Conservation (phyloP, 2,797 vertebrate genomes). For the Columba guinea region DNA sequence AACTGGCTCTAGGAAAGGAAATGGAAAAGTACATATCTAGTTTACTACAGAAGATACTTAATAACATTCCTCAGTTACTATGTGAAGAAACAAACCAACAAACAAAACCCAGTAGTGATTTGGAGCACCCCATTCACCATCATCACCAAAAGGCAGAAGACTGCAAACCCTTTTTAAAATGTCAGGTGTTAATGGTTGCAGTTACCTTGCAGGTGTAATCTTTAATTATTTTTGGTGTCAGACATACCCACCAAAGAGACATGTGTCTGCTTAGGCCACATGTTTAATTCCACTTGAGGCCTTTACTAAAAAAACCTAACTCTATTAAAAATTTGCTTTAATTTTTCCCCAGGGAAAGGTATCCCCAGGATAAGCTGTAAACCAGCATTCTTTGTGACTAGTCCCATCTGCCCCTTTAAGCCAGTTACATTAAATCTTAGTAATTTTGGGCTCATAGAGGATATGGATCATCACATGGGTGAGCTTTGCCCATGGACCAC, state of each 20-base stretch:
- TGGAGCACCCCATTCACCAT: not conserved
- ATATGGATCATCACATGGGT: not conserved
- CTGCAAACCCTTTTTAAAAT: not conserved
- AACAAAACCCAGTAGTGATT: too few species aligned
- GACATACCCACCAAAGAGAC: not conserved
- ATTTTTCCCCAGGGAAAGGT: not conserved
- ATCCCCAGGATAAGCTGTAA: not conserved
- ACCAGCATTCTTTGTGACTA: not conserved
- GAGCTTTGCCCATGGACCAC: not conserved
- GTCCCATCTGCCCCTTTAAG: not conserved
- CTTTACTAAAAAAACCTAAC: not conserved
- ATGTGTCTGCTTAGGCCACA: accelerated
- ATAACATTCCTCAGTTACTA: not conserved
- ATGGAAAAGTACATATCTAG: not conserved
- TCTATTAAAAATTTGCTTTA: not conserved
- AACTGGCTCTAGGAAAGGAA: not conserved
- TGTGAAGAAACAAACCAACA: not conserved
- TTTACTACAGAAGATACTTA: not conserved
- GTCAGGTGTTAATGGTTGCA: not conserved
- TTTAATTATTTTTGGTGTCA: not conserved
- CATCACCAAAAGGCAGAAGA: not conserved
- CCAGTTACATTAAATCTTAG: accelerated
- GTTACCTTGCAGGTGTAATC: not conserved
- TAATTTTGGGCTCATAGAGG: not conserved
- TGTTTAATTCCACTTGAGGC: not conserved